These are phyloP conservation scores for Ancistrus triradiatus DNA, from an alignment of 2,113 vertebrate species.

Conservation along the genomic window DNA sequence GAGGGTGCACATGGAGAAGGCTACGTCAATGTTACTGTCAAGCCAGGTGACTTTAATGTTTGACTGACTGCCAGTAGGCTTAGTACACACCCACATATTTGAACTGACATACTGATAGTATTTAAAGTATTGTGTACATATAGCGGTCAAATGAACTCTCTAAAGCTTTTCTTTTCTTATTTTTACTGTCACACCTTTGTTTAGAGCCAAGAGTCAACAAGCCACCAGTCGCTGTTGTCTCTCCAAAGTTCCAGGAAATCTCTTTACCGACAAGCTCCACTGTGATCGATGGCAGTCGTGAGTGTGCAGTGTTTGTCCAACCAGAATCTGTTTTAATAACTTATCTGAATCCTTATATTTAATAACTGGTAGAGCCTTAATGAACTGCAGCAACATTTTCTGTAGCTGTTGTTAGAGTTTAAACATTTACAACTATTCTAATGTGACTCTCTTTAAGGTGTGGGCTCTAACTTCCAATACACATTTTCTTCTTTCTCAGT, in stretches of 20 bases:
- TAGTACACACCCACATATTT: too few species aligned
- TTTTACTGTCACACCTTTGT: slow-evolving; percentile 44
- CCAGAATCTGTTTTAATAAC: too few species aligned
- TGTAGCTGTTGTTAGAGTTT: too few species aligned
- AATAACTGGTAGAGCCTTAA: too few species aligned
- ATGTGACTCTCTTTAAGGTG: too few species aligned
- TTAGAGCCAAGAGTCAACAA: slow-evolving; percentile 91
- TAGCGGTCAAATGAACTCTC: not conserved
- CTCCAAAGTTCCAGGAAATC: slow-evolving; percentile 89
- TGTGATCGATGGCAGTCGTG: slow-evolving; percentile 93
- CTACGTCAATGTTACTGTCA: slow-evolving; percentile 93
- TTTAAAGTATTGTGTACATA: not conserved
- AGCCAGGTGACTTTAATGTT: slow-evolving; percentile 73
- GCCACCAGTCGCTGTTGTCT: slow-evolving; percentile 88
- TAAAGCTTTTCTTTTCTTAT: not conserved
- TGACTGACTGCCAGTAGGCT: not conserved
- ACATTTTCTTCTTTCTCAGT: too few species aligned
- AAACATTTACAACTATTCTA: too few species aligned
- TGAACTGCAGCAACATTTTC: too few species aligned
- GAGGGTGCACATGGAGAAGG: slow-evolving; percentile 82
- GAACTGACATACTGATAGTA: too few species aligned
- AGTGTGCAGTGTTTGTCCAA: too few species aligned
- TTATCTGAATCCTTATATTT: too few species aligned
- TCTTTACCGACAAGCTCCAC: slow-evolving; percentile 93
- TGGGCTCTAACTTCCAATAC: too few species aligned